Evolutionary conservation across 1,140 invertebrate genomes (phyloP).

Genomic region (Amyelois transitella): DNA sequence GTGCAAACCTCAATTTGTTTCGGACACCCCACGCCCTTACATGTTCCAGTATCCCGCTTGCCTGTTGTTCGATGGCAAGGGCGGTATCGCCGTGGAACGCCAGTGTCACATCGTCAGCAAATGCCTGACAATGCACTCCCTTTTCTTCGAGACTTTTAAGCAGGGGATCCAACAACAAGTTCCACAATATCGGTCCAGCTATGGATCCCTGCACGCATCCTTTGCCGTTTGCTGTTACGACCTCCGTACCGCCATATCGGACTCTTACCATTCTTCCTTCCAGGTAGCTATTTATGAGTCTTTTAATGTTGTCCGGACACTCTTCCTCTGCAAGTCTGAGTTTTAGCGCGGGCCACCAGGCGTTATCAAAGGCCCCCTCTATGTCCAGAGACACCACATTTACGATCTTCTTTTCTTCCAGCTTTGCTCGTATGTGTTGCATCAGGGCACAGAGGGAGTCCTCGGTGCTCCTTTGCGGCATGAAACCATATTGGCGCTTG

Average conservation of each 20-base stretch:
- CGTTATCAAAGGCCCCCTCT: constrained; percentile 6
- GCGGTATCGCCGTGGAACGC: too few species aligned
- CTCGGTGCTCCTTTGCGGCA: constrained; percentile 9
- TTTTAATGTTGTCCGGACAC: background rate
- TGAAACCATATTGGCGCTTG: background rate
- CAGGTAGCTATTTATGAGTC: constrained; percentile 2
- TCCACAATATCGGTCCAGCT: constrained; percentile 12
- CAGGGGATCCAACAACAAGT: constrained; percentile 10
- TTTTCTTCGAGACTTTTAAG: background rate
- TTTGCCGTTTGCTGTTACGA: constrained; percentile 5
- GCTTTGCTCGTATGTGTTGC: background rate
- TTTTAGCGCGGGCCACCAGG: constrained; percentile 6
- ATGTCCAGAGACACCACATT: constrained; percentile 2
- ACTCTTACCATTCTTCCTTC: background rate
- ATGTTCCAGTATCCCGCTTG: too few species aligned
- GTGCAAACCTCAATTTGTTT: too few species aligned
- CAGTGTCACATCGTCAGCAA: too few species aligned
- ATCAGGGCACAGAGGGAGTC: constrained; percentile 10
- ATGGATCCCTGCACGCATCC: constrained; percentile 24
- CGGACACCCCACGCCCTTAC: too few species aligned
- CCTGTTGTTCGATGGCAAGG: too few species aligned
- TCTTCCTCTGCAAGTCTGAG: background rate
- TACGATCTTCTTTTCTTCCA: background rate
- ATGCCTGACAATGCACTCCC: background rate
- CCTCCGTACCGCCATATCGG: background rate